Evolutionary conservation across 2,797 vertebrate genomes (phyloP), one percentile per base, ranked within the genome.

Genomic region (Gallinago solitaria): DNA sequence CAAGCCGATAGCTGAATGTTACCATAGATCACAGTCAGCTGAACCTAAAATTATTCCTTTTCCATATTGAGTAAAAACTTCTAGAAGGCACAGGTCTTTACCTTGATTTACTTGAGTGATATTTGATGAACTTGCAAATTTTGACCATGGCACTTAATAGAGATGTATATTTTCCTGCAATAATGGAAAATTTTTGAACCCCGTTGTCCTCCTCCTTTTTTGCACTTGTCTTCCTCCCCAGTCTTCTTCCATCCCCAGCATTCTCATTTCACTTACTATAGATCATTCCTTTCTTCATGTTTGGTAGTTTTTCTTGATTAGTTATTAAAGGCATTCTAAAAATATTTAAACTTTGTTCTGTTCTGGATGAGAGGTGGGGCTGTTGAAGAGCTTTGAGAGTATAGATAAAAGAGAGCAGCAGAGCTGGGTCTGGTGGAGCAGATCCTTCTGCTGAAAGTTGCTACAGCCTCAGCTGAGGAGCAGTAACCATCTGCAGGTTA

Each of bases 11-110:
- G 17, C 50, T 94, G 54, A 37, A 32, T 30, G 35, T 64, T 86
- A n/a, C 32, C 24, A 12, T 54, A 68, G 61, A 76, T 67, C 51
- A 21, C 21, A 35, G 59, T 76, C 59, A 77, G 28, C 56, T 74
- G 39, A 93, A 57, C 16, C 8, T 75, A 8, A 13, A 86, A 81
- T 60, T 91, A 78, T 61, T 92, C 79, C 56, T 78, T 91, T 78
- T 90, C 27, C 32, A 20, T 32, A 23, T 35, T 16, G 19, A 87
- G 3, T 69, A 75, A 88, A 87, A 90, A n/a, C 14, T 89, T 83
- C 6, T 45, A 32, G 59, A 81, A 75, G 33, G 16, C 33, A 68
- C 1, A 1, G n/a, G 65, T 88, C 47, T 76, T 73, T 68, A 41
- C 43, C 13, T 81, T 75, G 53, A 65, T 93, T 88, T 85, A 39